Percentiles rank a stretch among this genome's conserved stretches.
Evolutionary conservation across 2,888 invertebrate species (phyloP).

Genomic region (Melinopterus prodromus): DNA sequence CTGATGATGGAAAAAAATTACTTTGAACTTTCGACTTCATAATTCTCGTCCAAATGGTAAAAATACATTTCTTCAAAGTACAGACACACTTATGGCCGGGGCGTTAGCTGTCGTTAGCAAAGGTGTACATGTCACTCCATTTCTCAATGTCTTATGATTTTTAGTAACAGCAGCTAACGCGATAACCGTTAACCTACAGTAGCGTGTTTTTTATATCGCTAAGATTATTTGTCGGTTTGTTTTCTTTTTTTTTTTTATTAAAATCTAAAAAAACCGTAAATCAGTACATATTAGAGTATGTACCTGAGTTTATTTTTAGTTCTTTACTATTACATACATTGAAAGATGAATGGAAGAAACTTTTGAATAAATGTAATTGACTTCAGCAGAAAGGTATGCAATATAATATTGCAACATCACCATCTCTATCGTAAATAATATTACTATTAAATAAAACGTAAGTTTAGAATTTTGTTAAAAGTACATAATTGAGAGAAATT

Average conservation of each 20-base stretch:
- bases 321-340: background rate
- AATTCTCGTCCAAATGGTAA: constrained; percentile 44
- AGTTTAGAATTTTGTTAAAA: background rate
- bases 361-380: background rate
- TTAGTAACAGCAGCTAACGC: constrained; percentile 22
- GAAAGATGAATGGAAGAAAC: background rate
- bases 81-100: constrained; percentile 35
- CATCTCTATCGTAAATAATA: constrained; percentile 4
- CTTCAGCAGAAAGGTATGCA: background rate
- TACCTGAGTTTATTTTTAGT: constrained; percentile 4
- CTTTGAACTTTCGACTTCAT: too few species aligned
- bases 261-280: background rate
- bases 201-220: background rate
- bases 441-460: background rate
- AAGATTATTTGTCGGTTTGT: constrained; percentile 14
- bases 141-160: constrained; percentile 29
- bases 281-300: constrained; percentile 22
- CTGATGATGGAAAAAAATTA: background rate
- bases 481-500: background rate
- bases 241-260: constrained; percentile 7
- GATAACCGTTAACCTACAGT: background rate
- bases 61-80: constrained; percentile 42
- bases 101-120: constrained; percentile 41
- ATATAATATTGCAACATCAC: background rate
- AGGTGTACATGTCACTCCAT: constrained; percentile 30